Evolutionary conservation across 2,888 invertebrate genomes (phyloP).

Genomic region (Sphaeridia pumilis): DNA sequence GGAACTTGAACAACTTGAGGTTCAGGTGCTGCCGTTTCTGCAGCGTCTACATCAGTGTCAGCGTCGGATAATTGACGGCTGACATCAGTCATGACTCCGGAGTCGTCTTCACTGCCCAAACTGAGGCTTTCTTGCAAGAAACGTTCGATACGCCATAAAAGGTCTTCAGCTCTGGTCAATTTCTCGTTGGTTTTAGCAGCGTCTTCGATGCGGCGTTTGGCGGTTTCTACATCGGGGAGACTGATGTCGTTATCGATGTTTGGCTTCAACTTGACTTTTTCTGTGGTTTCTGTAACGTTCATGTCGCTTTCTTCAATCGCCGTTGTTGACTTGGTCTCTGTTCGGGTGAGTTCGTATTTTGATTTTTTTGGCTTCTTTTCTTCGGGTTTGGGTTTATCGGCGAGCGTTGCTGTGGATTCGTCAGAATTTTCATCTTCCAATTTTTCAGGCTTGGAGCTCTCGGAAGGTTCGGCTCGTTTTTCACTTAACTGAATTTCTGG

Average conservation of each 20-base stretch:
- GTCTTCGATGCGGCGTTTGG: no score
- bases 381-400: slow-evolving; percentile 14
- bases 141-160: slow-evolving; percentile 34
- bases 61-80: slow-evolving; percentile 55
- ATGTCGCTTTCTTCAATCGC: slow-evolving; percentile 19
- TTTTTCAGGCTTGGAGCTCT: neutral
- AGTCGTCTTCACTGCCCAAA: slow-evolving; percentile 51
- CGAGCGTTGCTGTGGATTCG: slow-evolving; percentile 15
- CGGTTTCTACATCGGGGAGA: slow-evolving; percentile 11
- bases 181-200: slow-evolving; percentile 11
- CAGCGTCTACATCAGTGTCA: slow-evolving; percentile 47
- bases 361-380: slow-evolving; percentile 26
- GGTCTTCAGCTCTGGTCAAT: slow-evolving; percentile 31
- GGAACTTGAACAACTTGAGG: no score
- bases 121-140: slow-evolving; percentile 35
- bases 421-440: slow-evolving; percentile 16
- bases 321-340: slow-evolving; percentile 12
- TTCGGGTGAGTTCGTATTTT: slow-evolving; percentile 17
- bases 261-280: slow-evolving; percentile 20
- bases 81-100: slow-evolving; percentile 56
- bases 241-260: slow-evolving; percentile 6
- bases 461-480: slow-evolving; percentile 6
- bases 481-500: slow-evolving; percentile 28
- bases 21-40: slow-evolving; percentile 42
- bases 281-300: slow-evolving; percentile 25